Conservation (phyloP, 2,113 vertebrate genomes). For the Hippocampus guttulatus region DNA sequence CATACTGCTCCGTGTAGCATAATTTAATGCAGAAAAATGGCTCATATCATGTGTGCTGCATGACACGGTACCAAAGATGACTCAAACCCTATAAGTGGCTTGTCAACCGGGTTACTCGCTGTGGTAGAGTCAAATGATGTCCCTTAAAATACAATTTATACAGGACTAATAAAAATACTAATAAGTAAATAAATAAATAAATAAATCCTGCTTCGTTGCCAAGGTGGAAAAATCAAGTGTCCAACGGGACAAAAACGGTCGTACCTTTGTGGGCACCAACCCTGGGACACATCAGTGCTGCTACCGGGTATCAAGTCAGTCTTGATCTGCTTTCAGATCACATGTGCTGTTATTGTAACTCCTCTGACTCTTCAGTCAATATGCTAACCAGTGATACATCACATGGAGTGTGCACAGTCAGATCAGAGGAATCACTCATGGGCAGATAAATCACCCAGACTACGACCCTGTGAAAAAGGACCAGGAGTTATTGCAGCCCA, state of each 20-base stretch:
- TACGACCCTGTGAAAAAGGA: constrained; percentile 43
- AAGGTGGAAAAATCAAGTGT: neutral
- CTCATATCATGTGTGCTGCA: neutral
- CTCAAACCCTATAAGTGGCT: neutral
- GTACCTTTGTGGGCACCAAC: neutral
- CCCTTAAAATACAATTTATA: neutral
- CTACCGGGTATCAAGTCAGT: neutral
- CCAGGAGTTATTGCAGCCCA: constrained; percentile 52
- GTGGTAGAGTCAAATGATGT: neutral
- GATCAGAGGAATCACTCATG: constrained; percentile 40
- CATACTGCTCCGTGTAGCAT: neutral
- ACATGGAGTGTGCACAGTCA: constrained; percentile 16
- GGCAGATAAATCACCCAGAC: constrained; percentile 31
- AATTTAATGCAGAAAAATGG: neutral
- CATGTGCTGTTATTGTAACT: constrained; percentile 5
- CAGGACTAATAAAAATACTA: neutral
- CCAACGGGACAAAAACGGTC: neutral
- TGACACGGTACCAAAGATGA: neutral
- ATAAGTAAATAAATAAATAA: neutral
- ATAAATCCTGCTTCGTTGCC: neutral
- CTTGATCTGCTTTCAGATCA: neutral
- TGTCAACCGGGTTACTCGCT: neutral
- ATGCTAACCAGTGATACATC: constrained; percentile 18
- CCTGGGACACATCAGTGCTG: neutral
- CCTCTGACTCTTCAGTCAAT: constrained; percentile 1